Base-by-base conservation (phyloP, 2,888 invertebrate genomes). In the Eristalis pertinax region DNA sequence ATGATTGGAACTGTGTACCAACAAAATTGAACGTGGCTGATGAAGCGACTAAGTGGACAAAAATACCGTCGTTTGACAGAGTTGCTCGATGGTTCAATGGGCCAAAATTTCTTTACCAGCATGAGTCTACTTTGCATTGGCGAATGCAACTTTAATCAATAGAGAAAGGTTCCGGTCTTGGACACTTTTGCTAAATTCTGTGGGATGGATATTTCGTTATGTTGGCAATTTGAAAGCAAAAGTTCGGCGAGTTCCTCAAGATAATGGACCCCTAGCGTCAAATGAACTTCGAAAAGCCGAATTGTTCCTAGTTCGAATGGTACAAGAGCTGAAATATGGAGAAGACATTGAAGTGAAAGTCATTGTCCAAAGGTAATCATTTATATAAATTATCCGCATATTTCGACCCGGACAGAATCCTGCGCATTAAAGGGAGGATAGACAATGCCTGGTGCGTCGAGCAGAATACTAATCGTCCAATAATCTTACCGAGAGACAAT, bases 21-120 rank as follows among this genome's bases (percentile, higher is more conserved):
- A 64, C 35, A n/a, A 64, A 64, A 63, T 63, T 63, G 29, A 63
- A 63, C 29, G 63, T 35, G 8, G 63, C 32, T n/a, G 63, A 63
- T 35, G n/a, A 64, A 64, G 35, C n/a, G 19, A 64, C 64, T 10
- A 35, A 22, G 19, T 64, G 64, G 35, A 1, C n/a, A n/a, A 64
- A 35, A 19, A 7, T 64, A 38, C 35, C 35, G 5, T 15, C n/a
- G 11, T 35, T 64, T 22, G 35, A 19, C n/a, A 32, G 11, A 35
- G 13, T 8, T 19, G 35, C 19, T n/a, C 35, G 32, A 8, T 65
- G 38, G 65, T 41, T 41, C 7, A 11, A 7, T 4, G 64, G 64
- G 5, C 38, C 35, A 64, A 19, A 22, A 11, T 64, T n/a, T 11
- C n/a, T 35, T 19, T 7, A 50, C 7, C 50, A 50, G 19, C 19